A percentile compares a stretch with the other conserved stretches of the same genome.
Conservation (phyloP, 2,797 vertebrate genomes). For the Amblyraja radiata region DNA sequence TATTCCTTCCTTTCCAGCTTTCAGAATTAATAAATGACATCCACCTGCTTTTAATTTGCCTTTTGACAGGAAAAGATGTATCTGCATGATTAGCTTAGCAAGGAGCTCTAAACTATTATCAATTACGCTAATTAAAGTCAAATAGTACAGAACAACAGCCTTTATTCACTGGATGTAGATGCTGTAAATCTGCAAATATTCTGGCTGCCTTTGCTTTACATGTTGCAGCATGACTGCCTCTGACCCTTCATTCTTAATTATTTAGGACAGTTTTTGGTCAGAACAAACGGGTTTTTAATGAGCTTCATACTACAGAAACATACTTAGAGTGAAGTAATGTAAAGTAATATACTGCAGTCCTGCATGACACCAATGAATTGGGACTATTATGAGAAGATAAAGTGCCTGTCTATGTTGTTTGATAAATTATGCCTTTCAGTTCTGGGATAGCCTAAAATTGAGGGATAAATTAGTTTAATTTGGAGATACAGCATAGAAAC, state of each 20-base stretch:
- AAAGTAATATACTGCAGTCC: not conserved
- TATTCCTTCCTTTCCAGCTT: conserved; percentile 48
- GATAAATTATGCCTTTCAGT: not conserved
- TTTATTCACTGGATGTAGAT: conserved; percentile 46
- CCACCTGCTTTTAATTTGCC: conserved; percentile 55
- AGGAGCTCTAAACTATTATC: conserved; percentile 54
- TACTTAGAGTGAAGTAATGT: not conserved
- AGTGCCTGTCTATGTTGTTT: not conserved
- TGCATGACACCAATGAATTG: not conserved
- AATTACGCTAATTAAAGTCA: conserved; percentile 61
- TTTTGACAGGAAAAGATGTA: conserved; percentile 54
- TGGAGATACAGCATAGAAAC: no score
- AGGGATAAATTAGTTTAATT: not conserved
- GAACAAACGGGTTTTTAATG: conserved; percentile 36
- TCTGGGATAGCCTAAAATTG: not conserved
- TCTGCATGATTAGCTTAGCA: conserved; percentile 59
- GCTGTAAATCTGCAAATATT: conserved; percentile 53
- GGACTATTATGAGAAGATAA: not conserved
- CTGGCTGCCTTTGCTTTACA: conserved; percentile 40
- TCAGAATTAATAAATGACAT: conserved; percentile 51
- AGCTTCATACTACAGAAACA: conserved; percentile 10
- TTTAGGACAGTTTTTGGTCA: conserved; percentile 42
- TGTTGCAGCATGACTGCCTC: conserved; percentile 42
- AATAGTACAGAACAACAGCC: conserved; percentile 47
- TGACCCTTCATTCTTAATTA: conserved; percentile 48